Percentiles rank a stretch among this genome's conserved stretches.
Evolutionary conservation across 2,888 invertebrate species (phyloP).

Genomic region (Hemicrepidius hirtus): DNA sequence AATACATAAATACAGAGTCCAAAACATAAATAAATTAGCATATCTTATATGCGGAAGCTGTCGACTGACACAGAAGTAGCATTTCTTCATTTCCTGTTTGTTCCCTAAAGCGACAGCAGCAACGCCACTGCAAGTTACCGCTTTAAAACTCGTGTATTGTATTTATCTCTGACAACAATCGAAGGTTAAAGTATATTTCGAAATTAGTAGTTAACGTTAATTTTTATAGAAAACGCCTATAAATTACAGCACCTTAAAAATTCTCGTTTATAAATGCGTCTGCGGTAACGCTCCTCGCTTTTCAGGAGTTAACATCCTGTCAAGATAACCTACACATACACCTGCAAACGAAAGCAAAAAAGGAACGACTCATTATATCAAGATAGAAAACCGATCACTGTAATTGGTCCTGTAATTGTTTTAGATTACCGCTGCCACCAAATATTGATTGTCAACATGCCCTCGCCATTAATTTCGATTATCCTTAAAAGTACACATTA

Average conservation of each 20-base stretch:
- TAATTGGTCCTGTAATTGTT: constrained; percentile 46
- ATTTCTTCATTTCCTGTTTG: constrained; percentile 29
- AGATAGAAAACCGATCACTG: constrained; percentile 23
- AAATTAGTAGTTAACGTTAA: constrained; percentile 28
- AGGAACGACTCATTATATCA: constrained; percentile 10
- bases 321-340: constrained; percentile 12
- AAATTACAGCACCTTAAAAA: constrained; percentile 14
- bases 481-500: constrained; percentile 1
- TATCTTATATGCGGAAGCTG: constrained; percentile 41
- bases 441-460: constrained; percentile 26
- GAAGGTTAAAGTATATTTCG: constrained; percentile 28
- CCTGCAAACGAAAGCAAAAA: constrained; percentile 23
- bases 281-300: neutral
- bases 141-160: constrained; percentile 35
- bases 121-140: constrained; percentile 32
- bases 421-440: constrained; percentile 45
- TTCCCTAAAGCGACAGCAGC: constrained; percentile 37
- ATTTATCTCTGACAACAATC: constrained; percentile 41
- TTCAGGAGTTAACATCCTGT: constrained; percentile 7
- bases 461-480: constrained; percentile 13
- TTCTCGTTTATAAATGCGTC: constrained; percentile 5
- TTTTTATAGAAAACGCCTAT: constrained; percentile 27
- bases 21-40: constrained; percentile 33
- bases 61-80: constrained; percentile 17
- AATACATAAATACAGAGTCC: constrained; percentile 22